phyloP scores from a whole-genome alignment of 2,888 invertebrate species.

The Andrena trimmerana region DNA sequence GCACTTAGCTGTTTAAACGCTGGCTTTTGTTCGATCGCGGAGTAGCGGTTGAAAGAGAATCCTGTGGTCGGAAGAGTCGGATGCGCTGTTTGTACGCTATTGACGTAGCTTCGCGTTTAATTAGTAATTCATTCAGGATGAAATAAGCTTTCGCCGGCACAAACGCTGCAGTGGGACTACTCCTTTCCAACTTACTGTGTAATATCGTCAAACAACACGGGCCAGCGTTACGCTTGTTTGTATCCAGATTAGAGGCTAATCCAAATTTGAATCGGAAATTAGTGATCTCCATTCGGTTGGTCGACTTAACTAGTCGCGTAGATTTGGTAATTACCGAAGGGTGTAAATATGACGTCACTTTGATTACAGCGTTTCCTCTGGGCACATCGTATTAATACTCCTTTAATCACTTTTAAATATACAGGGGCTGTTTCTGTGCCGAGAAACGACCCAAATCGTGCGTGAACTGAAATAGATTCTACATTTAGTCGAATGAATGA shows the following conservation, averaged over 20 bases:
- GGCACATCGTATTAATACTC: too few species aligned
- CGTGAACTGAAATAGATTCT: not conserved
- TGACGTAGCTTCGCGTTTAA: slow-evolving; percentile 1
- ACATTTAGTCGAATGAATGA: not conserved
- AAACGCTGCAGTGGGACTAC: not conserved
- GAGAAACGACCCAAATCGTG: not conserved
- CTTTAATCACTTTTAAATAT: too few species aligned
- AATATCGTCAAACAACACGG: not conserved
- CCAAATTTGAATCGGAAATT: too few species aligned
- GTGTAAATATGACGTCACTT: too few species aligned
- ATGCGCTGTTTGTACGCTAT: not conserved
- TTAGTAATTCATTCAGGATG: not conserved
- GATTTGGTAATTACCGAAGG: too few species aligned
- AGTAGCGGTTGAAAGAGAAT: slow-evolving; percentile 17
- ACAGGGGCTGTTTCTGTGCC: too few species aligned
- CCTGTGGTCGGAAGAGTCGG: slow-evolving; percentile 1
- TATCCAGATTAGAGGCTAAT: not conserved
- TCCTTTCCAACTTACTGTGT: not conserved
- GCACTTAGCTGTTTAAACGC: slow-evolving; percentile 52
- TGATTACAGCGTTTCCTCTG: too few species aligned
- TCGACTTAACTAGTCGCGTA: too few species aligned
- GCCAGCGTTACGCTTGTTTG: not conserved
- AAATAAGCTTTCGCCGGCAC: not conserved
- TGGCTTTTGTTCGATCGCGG: slow-evolving; percentile 46
- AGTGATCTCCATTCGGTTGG: too few species aligned